Conservation (phyloP, 2,888 invertebrate species). For the Salticus scenicus region DNA sequence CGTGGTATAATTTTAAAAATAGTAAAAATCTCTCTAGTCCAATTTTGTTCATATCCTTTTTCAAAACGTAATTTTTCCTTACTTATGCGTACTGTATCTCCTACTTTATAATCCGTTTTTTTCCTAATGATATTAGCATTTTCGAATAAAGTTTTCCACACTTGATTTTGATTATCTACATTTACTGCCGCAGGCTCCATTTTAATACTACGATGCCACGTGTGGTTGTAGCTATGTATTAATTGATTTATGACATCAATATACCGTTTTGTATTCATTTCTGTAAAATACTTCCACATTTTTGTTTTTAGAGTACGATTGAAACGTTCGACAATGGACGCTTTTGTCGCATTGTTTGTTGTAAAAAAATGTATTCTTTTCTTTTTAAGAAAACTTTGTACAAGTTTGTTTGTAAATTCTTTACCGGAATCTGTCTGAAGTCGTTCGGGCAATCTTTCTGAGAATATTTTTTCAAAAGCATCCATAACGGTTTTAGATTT, state of each 20-base stretch:
- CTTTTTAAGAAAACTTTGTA: conserved; percentile 63
- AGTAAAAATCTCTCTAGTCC: conserved; percentile 44
- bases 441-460: conserved; percentile 64
- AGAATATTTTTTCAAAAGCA: conserved; percentile 69
- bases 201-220: conserved; percentile 29
- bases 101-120: conserved; percentile 36
- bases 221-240: conserved; percentile 37
- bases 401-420: conserved; percentile 71
- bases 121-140: neutral
- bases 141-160: conserved; percentile 23
- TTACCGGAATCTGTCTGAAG: conserved; percentile 71
- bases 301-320: conserved; percentile 73
- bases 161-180: neutral
- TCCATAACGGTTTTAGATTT: conserved; percentile 48
- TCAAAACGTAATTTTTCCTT: conserved; percentile 38
- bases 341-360: conserved; percentile 74
- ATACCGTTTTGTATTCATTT: conserved; percentile 7
- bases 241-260: conserved; percentile 28
- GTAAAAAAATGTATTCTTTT: too few species aligned
- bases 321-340: conserved; percentile 73
- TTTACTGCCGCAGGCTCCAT: conserved; percentile 13
- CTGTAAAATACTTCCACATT: conserved; percentile 50
- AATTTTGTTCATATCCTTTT: conserved; percentile 60
- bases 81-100: conserved; percentile 23
- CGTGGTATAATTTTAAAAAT: conserved; percentile 7